Conservation (phyloP, 2,797 vertebrate genomes). For the Agapornis canus region DNA sequence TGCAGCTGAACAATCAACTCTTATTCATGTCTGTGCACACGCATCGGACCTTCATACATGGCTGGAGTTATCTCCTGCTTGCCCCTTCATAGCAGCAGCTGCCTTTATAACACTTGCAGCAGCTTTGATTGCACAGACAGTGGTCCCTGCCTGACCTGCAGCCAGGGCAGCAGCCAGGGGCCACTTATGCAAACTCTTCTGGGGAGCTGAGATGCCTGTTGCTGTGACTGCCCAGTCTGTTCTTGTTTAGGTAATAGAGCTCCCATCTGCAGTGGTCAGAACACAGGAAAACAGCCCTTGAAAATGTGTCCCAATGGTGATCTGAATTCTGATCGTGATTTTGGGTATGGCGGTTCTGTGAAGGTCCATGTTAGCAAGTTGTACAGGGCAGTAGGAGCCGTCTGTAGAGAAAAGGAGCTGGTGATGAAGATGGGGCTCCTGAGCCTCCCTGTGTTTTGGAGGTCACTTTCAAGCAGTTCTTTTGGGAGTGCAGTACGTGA, state of each 20-base stretch:
- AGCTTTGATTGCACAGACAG: background rate
- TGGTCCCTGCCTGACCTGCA: background rate
- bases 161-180: too few relatives aligned
- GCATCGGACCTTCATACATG: fast-evolving
- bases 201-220: background rate
- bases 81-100: fast-evolving
- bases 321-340: background rate
- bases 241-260: background rate
- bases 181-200: background rate
- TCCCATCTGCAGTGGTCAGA: background rate
- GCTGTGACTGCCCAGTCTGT: background rate
- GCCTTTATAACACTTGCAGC: background rate
- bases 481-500: background rate
- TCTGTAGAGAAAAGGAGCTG: background rate
- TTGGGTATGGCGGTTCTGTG: background rate
- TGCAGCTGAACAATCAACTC: background rate
- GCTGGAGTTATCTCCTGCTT: fast-evolving
- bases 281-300: background rate
- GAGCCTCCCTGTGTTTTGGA: background rate
- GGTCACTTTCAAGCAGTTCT: background rate
- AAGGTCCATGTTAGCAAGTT: fast-evolving
- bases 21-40: background rate
- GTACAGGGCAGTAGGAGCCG: background rate
- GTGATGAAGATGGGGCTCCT: background rate
- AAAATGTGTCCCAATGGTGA: background rate